These are phyloP conservation scores for Nomada goodeniana DNA, from an alignment of 2,888 invertebrate species.

Conservation along the genomic window DNA sequence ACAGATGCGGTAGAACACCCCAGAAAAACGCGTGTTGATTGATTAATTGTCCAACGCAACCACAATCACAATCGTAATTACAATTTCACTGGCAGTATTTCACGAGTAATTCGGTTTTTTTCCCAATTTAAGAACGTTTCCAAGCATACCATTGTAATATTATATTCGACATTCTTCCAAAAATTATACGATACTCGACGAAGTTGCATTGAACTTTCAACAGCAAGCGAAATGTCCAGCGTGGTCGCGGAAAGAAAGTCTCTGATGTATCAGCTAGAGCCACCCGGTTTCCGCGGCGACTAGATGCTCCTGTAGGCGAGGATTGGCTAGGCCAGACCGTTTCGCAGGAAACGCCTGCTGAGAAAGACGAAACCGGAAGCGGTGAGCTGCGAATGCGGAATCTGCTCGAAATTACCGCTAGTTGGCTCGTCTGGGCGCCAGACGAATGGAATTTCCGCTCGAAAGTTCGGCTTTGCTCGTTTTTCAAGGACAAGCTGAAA, in stretches of 20 bases:
- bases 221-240: neutral
- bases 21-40: too few species aligned
- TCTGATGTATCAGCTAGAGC: constrained; percentile 32
- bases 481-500: constrained; percentile 24
- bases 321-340: constrained; percentile 42
- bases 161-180: neutral
- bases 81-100: too few species aligned
- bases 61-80: too few species aligned
- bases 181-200: neutral
- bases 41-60: too few species aligned
- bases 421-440: constrained; percentile 47
- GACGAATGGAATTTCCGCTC: constrained; percentile 64
- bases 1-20: too few species aligned
- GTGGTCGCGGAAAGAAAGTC: constrained; percentile 21
- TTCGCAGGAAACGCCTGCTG: constrained; percentile 49
- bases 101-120: too few species aligned
- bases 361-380: constrained; percentile 65
- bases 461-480: constrained; percentile 50
- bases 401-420: constrained; percentile 61
- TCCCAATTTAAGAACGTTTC: too few species aligned
- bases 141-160: neutral
- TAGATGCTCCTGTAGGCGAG: constrained; percentile 44
- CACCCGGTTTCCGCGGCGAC: constrained; percentile 26
- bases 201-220: neutral
- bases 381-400: constrained; percentile 58